Conservation (phyloP, 2,888 invertebrate genomes). For the Lasioglossum pauxillum region DNA sequence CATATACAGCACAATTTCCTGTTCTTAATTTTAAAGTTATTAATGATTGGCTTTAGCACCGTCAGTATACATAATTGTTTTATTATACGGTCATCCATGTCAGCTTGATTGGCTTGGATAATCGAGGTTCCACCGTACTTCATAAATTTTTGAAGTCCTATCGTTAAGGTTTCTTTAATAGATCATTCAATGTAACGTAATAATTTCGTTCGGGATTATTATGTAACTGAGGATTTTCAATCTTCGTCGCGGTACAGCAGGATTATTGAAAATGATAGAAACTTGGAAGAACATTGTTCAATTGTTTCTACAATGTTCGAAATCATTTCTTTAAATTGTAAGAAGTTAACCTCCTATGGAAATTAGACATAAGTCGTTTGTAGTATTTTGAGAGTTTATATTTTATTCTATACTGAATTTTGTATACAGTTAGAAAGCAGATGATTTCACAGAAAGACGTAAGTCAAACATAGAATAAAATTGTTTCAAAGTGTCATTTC, state of each 20-base stretch:
- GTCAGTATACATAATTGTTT: too few species aligned
- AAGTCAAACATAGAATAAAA: too few species aligned
- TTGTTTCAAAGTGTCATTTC: background rate
- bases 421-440: too few species aligned
- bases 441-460: background rate
- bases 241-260: background rate
- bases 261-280: background rate
- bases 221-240: too few species aligned
- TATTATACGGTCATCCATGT: too few species aligned
- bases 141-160: background rate
- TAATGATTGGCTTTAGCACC: too few species aligned
- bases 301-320: background rate
- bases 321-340: background rate
- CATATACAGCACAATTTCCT: too few species aligned
- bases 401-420: too few species aligned
- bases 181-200: background rate
- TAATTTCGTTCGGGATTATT: too few species aligned
- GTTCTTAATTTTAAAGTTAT: too few species aligned
- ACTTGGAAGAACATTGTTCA: background rate
- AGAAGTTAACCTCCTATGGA: background rate
- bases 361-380: background rate
- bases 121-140: too few species aligned
- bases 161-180: background rate
- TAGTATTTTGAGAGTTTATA: background rate
- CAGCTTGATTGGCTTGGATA: too few species aligned